These are phyloP conservation scores for Crematogaster levior DNA, from an alignment of 2,888 invertebrate genomes.

Conservation along the genomic window DNA sequence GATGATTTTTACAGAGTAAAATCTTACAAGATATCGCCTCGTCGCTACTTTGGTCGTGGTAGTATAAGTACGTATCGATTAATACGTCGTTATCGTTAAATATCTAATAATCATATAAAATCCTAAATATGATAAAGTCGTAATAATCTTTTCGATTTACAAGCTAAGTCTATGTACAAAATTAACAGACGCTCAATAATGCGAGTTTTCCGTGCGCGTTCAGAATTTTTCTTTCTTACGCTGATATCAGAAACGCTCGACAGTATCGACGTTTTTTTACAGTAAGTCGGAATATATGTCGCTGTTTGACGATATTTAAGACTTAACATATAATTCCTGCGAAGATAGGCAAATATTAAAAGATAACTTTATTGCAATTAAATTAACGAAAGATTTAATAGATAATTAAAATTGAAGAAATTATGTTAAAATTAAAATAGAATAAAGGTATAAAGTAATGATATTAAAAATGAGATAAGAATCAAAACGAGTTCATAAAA, in stretches of 20 bases:
- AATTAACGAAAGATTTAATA: not conserved
- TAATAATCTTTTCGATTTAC: conserved; percentile 75
- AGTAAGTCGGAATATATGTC: conserved; percentile 15
- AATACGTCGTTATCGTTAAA: conserved; percentile 77
- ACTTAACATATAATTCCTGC: not conserved
- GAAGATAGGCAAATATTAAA: conserved; percentile 23
- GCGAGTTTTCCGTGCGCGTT: conserved; percentile 23
- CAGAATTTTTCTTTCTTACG: not conserved
- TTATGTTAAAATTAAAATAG: not conserved
- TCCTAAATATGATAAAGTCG: conserved; percentile 75
- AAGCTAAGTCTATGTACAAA: conserved; percentile 80
- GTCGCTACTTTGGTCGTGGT: conserved; percentile 83
- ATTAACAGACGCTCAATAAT: conserved; percentile 76
- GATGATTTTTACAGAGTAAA: conserved; percentile 36
- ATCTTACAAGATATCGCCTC: conserved; percentile 59
- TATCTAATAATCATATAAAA: conserved; percentile 80
- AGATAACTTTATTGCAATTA: not conserved
- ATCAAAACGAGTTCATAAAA: not conserved
- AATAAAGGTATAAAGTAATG: not conserved
- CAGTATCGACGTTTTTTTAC: conserved; percentile 3
- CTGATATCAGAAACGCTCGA: conserved; percentile 32
- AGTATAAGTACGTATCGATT: conserved; percentile 80
- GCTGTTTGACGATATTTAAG: not conserved
- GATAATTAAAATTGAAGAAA: not conserved
- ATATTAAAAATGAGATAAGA: not conserved